Evolutionary conservation across 1,140 invertebrate genomes (phyloP), one percentile per base, ranked within the genome.

Genomic region (Aethina tumida): DNA sequence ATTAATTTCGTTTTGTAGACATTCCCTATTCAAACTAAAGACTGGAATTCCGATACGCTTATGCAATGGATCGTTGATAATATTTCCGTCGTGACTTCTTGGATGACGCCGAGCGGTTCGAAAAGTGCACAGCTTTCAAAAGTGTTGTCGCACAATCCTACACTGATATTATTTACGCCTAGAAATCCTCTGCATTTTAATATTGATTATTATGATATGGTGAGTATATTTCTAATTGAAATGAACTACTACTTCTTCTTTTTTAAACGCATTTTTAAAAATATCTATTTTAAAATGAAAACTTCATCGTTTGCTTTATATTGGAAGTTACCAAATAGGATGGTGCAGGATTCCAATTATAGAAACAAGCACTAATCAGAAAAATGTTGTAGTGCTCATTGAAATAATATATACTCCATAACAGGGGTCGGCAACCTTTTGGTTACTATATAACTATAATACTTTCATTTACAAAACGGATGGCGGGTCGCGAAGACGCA

Each of bases 121-220:
- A 83, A 82, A 58, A 71, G 75, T 6, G 60, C 69, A 7, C 71
- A 65, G 24, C 65, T 82, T 15, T 70, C 75, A 13, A 67, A 67
- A 45, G 74, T 71, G 56, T 62, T 77, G 6, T 68, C 71, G 35
- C 67, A 68, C n/a, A 76, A 75, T 34, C 77, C 79, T 4, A 70
- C 75, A 15, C 52, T 84, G 21, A 69, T 84, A 47, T 56, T 84
- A 19, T 84, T 84, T 51, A 82, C 79, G 2, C 80, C 81, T 12
- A 63, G 74, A 20, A 81, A 81, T 63, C 75, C 76, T 10, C 58
- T 80, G 10, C 66, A 71, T 49, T 49, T 59, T 31, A 59, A 68
- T 39, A 68, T 69, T 50, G 70, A 77, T 20, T 69, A 73, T 50
- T 81, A 77, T 54, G 65, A 74, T 47, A 60, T 81, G 67, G 79